Evolutionary conservation across 2,113 vertebrate genomes (phyloP).

Genomic region (Anser cygnoides): DNA sequence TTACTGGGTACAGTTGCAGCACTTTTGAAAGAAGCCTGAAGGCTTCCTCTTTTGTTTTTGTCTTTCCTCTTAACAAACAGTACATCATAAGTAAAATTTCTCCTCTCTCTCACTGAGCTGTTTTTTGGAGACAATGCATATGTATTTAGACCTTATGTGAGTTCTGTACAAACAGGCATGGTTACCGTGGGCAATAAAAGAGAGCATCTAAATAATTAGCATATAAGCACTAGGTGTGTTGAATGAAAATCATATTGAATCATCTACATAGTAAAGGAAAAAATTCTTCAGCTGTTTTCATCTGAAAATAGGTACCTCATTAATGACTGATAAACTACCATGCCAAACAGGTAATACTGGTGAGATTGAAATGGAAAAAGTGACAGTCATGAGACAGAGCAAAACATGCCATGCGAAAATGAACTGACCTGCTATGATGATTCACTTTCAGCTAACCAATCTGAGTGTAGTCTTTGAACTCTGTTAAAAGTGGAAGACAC

Average conservation of each 20-base stretch:
- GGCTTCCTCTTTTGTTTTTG: neutral
- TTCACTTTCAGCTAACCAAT: neutral
- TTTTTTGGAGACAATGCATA: neutral
- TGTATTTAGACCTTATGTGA: neutral
- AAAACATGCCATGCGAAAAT: neutral
- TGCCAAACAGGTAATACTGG: slow-evolving; percentile 19
- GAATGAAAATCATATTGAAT: neutral
- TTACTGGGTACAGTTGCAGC: neutral
- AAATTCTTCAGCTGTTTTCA: neutral
- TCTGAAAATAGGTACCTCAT: neutral
- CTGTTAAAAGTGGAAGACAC: neutral
- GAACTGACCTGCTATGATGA: neutral
- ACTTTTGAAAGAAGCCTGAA: neutral
- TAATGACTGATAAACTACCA: neutral
- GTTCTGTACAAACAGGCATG: neutral
- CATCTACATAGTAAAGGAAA: neutral
- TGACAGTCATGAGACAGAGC: neutral
- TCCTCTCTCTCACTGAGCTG: neutral
- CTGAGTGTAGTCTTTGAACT: neutral
- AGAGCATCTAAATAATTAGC: neutral
- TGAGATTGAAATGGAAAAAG: neutral
- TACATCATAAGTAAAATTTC: neutral
- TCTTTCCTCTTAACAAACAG: neutral
- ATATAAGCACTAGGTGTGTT: neutral
- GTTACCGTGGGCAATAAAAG: neutral